Conservation (phyloP, 2,888 invertebrate genomes). For the Tachina grossa region DNA sequence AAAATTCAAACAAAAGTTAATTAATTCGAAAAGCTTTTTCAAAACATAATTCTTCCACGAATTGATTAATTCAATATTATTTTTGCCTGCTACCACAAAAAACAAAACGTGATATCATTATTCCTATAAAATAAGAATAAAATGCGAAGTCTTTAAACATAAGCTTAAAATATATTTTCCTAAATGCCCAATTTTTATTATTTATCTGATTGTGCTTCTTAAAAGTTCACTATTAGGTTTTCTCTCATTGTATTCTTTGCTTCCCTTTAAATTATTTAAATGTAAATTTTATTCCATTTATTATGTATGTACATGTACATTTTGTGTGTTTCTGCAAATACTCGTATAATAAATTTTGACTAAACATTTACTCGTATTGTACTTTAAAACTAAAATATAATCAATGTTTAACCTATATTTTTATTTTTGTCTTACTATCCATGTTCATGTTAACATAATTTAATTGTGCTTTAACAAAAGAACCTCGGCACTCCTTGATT, state of each 20-base stretch:
- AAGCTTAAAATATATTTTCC: neutral
- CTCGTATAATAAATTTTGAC: constrained; percentile 16
- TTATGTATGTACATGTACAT: constrained; percentile 29
- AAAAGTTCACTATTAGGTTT: neutral
- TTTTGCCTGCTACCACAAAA: neutral
- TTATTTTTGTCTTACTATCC: constrained; percentile 8
- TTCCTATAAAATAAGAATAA: neutral
- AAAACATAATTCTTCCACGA: neutral
- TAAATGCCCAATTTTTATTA: neutral
- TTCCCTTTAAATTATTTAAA: constrained; percentile 27
- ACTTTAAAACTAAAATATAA: neutral
- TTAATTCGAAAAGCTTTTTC: neutral
- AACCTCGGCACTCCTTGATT: constrained; percentile 67
- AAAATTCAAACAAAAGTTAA: too few species aligned
- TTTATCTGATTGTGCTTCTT: neutral
- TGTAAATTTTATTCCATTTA: constrained; percentile 54
- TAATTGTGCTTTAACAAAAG: constrained; percentile 51
- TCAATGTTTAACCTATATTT: constrained; percentile 58
- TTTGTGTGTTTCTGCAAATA: neutral
- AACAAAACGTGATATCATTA: neutral
- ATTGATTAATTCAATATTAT: neutral
- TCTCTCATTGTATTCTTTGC: neutral
- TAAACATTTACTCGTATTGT: constrained; percentile 12
- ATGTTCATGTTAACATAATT: constrained; percentile 34
- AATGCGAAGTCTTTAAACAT: neutral